Evolutionary conservation across 2,888 invertebrate genomes (phyloP), one percentile per base, ranked within the genome.

Genomic region (Coremacera marginata): DNA sequence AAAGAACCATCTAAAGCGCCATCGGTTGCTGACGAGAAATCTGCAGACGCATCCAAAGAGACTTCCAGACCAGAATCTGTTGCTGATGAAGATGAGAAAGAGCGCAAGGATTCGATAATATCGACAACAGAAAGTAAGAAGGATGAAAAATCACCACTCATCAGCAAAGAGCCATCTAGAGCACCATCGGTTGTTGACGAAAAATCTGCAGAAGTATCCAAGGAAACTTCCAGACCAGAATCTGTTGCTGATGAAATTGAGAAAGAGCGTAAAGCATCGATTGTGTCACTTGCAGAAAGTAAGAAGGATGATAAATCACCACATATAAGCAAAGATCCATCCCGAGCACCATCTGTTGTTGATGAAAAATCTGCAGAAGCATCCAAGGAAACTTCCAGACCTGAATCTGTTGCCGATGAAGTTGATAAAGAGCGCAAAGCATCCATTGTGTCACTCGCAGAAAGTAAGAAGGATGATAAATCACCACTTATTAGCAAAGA

Each of bases 161-260:
- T n/a, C 0, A 51, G 57, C 1, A 75, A 0, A 86, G 89, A 22
- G 86, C 25, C 37, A 5, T 74, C 74, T 3, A 76, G 34, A 37
- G 52, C 51, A 19, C 34, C 60, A 16, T 76, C 78, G 5, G 37
- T 76, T 14, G 25, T 16, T 25, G 68, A 76, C 34, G 77, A 76
- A 0, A 78, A 60, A 70, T 79, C 80, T 0, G 74, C 49, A 0
- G 73, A 22, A 16, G 57, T 25, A 27, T 77, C 78, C 0, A 77
- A 79, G 22, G 80, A 79, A 52, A 11, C 67, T 5, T 77, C 79
- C 0, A 52, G 79, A 3, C 78, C 74, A 52, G 78, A 65, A 19
- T 82, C 81, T 0, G 74, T 75, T 8, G 76, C 57, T 5, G 78
- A 63, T 31, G 65, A 73, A 31, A 60, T 9, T 11, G 37, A 60